These are phyloP conservation scores for Mormyrus proboscirostris DNA, from an alignment of 2,797 vertebrate genomes.

Conservation along the genomic window DNA sequence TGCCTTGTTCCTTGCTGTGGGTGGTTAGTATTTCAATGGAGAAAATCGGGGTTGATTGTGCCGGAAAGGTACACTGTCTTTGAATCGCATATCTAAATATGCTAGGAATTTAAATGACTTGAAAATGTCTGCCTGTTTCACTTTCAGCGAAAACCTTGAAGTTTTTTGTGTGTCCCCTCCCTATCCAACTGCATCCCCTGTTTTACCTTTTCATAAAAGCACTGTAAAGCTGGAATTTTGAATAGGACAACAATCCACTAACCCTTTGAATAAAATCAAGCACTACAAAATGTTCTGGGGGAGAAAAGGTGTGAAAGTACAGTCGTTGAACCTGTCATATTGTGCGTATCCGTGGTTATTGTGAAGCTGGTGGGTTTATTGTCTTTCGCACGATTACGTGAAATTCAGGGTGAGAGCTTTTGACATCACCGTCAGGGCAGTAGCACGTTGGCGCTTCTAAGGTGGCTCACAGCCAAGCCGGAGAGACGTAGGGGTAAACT, in stretches of 20 bases:
- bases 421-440: not conserved
- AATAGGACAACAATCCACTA: not conserved
- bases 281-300: not conserved
- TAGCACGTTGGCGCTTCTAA: not conserved
- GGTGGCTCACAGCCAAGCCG: not conserved
- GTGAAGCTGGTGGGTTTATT: not conserved
- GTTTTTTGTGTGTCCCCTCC: not conserved
- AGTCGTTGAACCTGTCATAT: not conserved
- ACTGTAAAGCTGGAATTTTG: not conserved
- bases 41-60: conserved; percentile 27
- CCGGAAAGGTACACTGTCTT: conserved; percentile 22
- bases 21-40: conserved; percentile 32
- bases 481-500: not conserved
- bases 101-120: not conserved
- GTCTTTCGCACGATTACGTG: not conserved
- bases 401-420: not conserved
- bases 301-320: not conserved
- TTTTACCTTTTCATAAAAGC: not conserved
- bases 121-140: not conserved
- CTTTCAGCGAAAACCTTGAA: not conserved
- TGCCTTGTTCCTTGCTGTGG: not conserved
- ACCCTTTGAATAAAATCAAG: not conserved
- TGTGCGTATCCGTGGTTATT: not conserved
- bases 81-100: not conserved
- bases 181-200: not conserved